phyloP scores from a whole-genome alignment of 2,888 invertebrate genomes.

The Calameuta filiformis region DNA sequence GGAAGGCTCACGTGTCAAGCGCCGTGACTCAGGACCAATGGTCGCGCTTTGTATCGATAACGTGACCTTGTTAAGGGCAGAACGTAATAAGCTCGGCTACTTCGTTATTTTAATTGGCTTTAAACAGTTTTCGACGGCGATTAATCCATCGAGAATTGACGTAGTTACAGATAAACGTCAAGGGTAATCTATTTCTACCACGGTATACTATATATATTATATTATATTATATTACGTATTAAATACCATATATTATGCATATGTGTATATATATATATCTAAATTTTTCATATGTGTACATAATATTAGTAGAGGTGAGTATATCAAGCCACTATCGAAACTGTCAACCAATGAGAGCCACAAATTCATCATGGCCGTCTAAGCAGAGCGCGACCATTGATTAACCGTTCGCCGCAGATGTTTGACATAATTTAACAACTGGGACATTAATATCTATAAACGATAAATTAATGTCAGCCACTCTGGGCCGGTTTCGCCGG shows the following conservation, averaged over 20 bases:
- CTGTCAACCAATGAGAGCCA: background rate
- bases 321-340: background rate
- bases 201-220: too few relatives aligned
- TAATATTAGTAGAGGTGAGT: background rate
- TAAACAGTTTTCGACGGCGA: background rate
- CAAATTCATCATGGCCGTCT: background rate
- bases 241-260: background rate
- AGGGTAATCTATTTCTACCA: background rate
- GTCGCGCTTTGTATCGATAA: background rate
- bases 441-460: constrained; percentile 32
- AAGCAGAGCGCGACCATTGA: constrained; percentile 4
- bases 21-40: background rate
- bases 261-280: background rate
- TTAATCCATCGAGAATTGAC: background rate
- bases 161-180: background rate
- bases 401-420: constrained; percentile 25
- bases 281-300: background rate
- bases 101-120: background rate
- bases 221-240: background rate
- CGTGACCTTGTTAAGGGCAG: background rate
- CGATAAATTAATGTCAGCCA: constrained; percentile 31
- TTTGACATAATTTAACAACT: constrained; percentile 31
- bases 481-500: constrained; percentile 27
- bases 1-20: background rate
- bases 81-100: background rate